Percentiles rank a stretch among this genome's conserved stretches.
phyloP scores from a whole-genome alignment of 2,888 invertebrate species.

The Aromia moschata region DNA sequence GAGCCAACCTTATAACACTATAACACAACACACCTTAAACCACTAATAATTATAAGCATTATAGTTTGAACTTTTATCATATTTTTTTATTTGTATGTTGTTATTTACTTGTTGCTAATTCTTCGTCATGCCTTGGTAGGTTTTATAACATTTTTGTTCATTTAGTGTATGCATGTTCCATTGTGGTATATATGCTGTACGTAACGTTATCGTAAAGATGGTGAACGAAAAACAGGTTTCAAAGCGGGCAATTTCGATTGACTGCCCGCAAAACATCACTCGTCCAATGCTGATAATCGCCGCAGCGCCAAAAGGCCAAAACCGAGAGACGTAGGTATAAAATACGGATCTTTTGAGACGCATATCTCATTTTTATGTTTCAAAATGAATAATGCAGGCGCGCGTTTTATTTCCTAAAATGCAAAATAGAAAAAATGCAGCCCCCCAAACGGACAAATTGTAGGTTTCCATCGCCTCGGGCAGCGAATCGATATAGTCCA shows the following conservation, averaged over 20 bases:
- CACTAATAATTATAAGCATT: too few relatives aligned
- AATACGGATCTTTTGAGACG: constrained; percentile 1
- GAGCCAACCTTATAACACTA: too few relatives aligned
- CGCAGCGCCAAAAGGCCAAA: background rate
- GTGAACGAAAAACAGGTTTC: background rate
- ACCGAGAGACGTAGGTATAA: background rate
- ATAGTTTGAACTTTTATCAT: too few relatives aligned
- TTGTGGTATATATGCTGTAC: too few relatives aligned
- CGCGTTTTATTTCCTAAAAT: constrained; percentile 35
- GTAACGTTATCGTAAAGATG: background rate
- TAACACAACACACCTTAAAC: too few relatives aligned
- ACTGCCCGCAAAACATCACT: background rate
- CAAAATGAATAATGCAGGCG: constrained; percentile 21
- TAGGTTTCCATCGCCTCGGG: constrained; percentile 43
- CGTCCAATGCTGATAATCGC: background rate
- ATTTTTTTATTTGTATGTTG: too few relatives aligned
- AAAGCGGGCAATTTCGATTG: background rate
- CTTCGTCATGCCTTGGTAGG: too few relatives aligned
- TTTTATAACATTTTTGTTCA: too few relatives aligned
- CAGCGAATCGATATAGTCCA: constrained; percentile 49
- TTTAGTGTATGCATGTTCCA: too few relatives aligned
- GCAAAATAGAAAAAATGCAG: constrained; percentile 36
- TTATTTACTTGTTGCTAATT: too few relatives aligned
- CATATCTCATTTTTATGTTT: constrained; percentile 25
- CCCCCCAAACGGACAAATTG: constrained; percentile 47